Conservation (phyloP, 2,888 invertebrate genomes). For the Agrotis ipsilon region DNA sequence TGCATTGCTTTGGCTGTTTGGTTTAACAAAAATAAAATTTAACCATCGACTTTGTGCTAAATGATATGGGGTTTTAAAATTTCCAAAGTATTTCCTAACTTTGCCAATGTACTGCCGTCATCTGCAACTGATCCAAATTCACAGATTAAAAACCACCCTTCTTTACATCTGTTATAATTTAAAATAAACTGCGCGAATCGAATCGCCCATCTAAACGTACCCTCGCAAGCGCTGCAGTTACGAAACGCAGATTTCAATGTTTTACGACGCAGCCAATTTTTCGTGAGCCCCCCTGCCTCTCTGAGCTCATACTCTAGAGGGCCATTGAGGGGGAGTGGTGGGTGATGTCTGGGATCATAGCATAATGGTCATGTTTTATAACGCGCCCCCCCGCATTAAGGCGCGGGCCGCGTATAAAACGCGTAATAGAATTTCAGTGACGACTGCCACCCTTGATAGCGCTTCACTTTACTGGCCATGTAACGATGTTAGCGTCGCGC, state of each 20-base stretch:
- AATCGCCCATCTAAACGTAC: conserved; percentile 81
- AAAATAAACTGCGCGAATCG: conserved; percentile 89
- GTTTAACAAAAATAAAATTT: not conserved
- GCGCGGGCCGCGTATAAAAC: conserved; percentile 87
- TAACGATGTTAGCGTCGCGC: conserved; percentile 87
- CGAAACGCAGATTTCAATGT: conserved; percentile 84
- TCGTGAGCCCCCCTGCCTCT: conserved; percentile 68
- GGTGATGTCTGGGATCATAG: conserved; percentile 78
- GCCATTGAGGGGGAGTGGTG: conserved; percentile 70
- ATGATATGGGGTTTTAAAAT: not conserved
- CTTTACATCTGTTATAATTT: conserved; percentile 82
- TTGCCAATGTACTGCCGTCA: conserved; percentile 32
- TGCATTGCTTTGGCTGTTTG: not conserved
- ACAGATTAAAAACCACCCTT: conserved; percentile 80
- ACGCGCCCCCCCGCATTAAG: conserved; percentile 84
- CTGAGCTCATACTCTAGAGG: conserved; percentile 67
- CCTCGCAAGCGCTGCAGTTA: conserved; percentile 67
- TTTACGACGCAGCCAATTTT: conserved; percentile 77
- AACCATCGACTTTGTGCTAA: too few relatives aligned
- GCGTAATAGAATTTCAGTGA: conserved; percentile 90
- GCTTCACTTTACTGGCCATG: conserved; percentile 81
- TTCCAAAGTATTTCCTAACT: conserved; percentile 5
- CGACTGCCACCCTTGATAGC: conserved; percentile 79
- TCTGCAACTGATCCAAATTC: conserved; percentile 61
- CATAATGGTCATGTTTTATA: conserved; percentile 86